phyloP scores from a whole-genome alignment of 2,797 vertebrate genomes.

The Paratrypauchen microcephalus region DNA sequence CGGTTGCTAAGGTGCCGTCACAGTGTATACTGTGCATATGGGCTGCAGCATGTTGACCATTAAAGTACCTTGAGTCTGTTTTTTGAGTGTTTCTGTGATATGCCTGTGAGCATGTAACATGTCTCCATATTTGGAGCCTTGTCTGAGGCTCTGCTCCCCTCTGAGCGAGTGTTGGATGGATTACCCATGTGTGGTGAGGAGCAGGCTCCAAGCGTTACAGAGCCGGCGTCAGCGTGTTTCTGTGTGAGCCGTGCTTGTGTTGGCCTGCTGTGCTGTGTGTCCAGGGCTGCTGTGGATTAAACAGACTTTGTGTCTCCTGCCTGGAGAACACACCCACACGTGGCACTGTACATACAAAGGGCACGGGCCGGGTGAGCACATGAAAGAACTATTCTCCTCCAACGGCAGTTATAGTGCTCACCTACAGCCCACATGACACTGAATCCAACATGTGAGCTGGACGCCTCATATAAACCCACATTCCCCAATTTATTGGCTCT shows the following conservation, averaged over 20 bases:
- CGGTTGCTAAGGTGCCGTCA: background rate
- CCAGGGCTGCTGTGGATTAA: conserved; percentile 88
- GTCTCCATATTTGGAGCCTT: conserved; percentile 51
- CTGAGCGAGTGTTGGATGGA: conserved; percentile 58
- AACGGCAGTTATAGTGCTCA: conserved; percentile 36
- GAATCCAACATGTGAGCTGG: conserved; percentile 3
- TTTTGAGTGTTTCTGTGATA: background rate
- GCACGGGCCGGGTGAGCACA: conserved; percentile 39
- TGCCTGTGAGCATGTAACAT: conserved; percentile 36
- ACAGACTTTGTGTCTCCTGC: conserved; percentile 89
- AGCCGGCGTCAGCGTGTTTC: conserved; percentile 32
- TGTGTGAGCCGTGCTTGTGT: conserved; percentile 74
- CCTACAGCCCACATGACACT: conserved; percentile 43
- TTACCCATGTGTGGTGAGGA: conserved; percentile 58
- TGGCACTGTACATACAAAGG: conserved; percentile 58
- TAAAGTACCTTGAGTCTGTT: background rate
- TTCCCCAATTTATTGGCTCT: conserved; percentile 63
- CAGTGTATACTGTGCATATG: background rate
- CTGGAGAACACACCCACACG: conserved; percentile 73
- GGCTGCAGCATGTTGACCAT: background rate
- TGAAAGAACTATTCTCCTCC: conserved; percentile 39
- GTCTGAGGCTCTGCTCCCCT: conserved; percentile 32
- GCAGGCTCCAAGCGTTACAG: conserved; percentile 43
- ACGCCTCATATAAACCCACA: conserved; percentile 24
- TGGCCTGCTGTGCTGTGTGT: conserved; percentile 87